Percentiles rank a stretch among this genome's conserved stretches.
phyloP scores from a whole-genome alignment of 2,797 vertebrate genomes.

The Chelidonichthys spinosus region DNA sequence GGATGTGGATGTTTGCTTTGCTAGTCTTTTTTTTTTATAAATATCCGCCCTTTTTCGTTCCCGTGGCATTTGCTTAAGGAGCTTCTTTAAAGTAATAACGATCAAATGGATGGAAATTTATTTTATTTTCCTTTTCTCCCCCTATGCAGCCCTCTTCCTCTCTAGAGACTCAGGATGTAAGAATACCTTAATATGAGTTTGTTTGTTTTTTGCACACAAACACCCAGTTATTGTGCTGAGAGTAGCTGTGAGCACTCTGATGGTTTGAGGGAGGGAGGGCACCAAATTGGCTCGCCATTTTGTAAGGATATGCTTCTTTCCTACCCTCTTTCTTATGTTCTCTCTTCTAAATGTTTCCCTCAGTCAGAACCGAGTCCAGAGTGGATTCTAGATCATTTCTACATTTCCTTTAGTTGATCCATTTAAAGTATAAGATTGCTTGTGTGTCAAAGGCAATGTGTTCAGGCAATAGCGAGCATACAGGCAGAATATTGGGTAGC shows the following conservation, averaged over 20 bases:
- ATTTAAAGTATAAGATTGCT: constrained; percentile 27
- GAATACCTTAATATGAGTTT: constrained; percentile 89
- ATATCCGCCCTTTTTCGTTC: constrained; percentile 68
- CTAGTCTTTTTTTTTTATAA: constrained; percentile 63
- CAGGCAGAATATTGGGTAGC: constrained; percentile 44
- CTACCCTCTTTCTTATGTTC: constrained; percentile 7
- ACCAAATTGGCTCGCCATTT: constrained; percentile 46
- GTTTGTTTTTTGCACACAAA: constrained; percentile 80
- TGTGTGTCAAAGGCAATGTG: constrained; percentile 47
- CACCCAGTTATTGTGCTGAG: constrained; percentile 81
- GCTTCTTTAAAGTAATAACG: constrained; percentile 84
- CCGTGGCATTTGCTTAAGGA: constrained; percentile 84
- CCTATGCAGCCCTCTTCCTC: constrained; percentile 97
- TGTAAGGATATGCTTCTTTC: constrained; percentile 42
- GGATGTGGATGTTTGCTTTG: constrained; percentile 85
- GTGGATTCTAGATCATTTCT: constrained; percentile 16
- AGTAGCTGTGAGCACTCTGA: constrained; percentile 78
- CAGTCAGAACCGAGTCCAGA: neutral
- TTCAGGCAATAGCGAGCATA: constrained; percentile 27
- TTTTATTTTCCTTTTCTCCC: constrained; percentile 88
- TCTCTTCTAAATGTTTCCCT: constrained; percentile 43
- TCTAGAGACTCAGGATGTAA: constrained; percentile 96
- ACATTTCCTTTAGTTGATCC: constrained; percentile 16
- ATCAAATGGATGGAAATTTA: constrained; percentile 88
- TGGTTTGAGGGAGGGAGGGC: constrained; percentile 74